Percentiles rank a stretch among this genome's conserved stretches.
Conservation (phyloP, 2,888 invertebrate species). For the Cyclophora punctaria region DNA sequence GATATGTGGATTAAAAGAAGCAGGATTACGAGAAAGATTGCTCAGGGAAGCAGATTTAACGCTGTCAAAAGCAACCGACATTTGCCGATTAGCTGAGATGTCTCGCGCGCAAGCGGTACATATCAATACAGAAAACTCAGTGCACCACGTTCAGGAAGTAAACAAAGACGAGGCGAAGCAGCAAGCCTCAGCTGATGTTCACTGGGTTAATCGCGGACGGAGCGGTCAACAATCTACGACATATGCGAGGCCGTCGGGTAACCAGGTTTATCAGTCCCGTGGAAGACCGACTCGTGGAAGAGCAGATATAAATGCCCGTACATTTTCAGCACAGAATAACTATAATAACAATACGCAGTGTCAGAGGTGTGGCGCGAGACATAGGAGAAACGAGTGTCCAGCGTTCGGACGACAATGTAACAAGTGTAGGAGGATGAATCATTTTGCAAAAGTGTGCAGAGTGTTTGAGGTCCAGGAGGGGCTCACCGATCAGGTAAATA, state of each 20-base stretch:
- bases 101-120: constrained; percentile 10
- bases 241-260: background rate
- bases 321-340: background rate
- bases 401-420: constrained; percentile 14
- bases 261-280: background rate
- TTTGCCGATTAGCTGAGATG: constrained; percentile 10
- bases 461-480: constrained; percentile 6
- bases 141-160: background rate
- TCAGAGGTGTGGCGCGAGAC: constrained; percentile 7
- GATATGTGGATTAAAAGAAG: no score
- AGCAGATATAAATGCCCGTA: background rate
- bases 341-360: background rate
- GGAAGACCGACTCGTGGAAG: background rate
- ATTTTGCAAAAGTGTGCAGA: constrained; percentile 14
- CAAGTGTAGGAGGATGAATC: constrained; percentile 10
- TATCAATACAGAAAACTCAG: constrained; percentile 5
- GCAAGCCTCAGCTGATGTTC: no score
- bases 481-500: constrained; percentile 16
- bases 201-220: no score
- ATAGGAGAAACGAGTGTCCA: constrained; percentile 11
- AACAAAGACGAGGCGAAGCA: no score
- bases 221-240: background rate
- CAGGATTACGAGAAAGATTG: constrained; percentile 2
- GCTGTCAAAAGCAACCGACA: constrained; percentile 12
- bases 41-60: constrained; percentile 14